phyloP scores from a whole-genome alignment of 2,888 invertebrate genomes.

The Hylaea fasciaria region DNA sequence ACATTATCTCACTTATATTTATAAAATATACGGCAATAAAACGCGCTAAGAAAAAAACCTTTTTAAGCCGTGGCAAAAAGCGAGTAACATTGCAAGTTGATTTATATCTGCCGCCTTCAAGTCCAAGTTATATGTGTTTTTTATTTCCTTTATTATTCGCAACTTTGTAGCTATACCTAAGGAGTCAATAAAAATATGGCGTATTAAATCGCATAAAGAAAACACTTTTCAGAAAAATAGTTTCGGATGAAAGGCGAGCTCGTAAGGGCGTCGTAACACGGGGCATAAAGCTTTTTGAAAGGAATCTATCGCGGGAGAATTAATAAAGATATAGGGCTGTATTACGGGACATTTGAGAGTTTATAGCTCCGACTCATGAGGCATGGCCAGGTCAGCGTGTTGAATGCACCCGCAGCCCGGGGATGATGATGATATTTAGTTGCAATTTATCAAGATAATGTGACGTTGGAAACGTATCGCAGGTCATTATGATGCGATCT shows the following conservation, averaged over 20 bases:
- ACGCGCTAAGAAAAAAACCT: conserved; percentile 60
- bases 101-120: conserved; percentile 76
- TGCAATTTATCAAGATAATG: conserved; percentile 64
- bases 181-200: conserved; percentile 79
- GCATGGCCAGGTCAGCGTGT: conserved; percentile 58
- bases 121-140: conserved; percentile 71
- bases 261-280: conserved; percentile 78
- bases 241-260: conserved; percentile 78
- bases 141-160: conserved; percentile 74
- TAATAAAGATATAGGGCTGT: conserved; percentile 83
- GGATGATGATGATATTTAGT: conserved; percentile 49
- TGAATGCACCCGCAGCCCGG: conserved; percentile 71
- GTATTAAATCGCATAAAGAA: conserved; percentile 82
- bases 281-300: conserved; percentile 80
- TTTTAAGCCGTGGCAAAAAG: conserved; percentile 66
- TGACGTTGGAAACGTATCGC: conserved; percentile 28
- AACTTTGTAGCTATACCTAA: conserved; percentile 70
- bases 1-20: conserved; percentile 64
- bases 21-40: conserved; percentile 70
- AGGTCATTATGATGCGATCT: conserved; percentile 28
- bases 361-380: conserved; percentile 59
- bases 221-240: conserved; percentile 83
- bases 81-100: conserved; percentile 64
- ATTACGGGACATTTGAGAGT: conserved; percentile 80
- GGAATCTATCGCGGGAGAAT: conserved; percentile 79